Percentiles rank a stretch among this genome's conserved stretches.
These are phyloP conservation scores for Melanerpes aurifrons DNA, from an alignment of 2,113 vertebrate genomes.

Conservation along the genomic window DNA sequence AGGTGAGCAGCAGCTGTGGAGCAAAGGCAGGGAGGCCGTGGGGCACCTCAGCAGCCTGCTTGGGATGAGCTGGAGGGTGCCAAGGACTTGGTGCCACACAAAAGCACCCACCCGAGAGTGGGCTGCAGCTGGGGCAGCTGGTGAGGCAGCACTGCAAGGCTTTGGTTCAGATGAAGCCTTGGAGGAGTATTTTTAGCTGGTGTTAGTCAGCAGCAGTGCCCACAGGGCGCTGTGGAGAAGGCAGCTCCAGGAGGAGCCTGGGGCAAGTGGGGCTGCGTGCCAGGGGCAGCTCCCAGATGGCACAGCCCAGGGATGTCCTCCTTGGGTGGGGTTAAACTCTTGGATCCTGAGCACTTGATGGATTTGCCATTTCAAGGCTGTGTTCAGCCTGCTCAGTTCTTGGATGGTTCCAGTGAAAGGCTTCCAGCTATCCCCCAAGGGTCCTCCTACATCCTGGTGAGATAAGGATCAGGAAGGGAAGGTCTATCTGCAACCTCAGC, in stretches of 20 bases:
- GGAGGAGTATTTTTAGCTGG: not conserved
- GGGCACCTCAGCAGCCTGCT: not conserved
- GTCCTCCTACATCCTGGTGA: conserved; percentile 70
- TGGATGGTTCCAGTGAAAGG: conserved; percentile 36
- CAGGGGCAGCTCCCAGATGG: rapidly evolving
- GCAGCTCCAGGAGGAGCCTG: not conserved
- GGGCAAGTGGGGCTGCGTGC: not conserved
- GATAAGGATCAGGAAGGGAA: conserved; percentile 70
- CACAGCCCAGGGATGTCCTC: rapidly evolving
- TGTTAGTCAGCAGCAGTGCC: not conserved
- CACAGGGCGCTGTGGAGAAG: not conserved
- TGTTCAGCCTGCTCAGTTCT: not conserved
- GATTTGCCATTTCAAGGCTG: conserved; percentile 38
- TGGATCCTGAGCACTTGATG: not conserved
- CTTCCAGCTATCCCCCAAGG: conserved; percentile 35
- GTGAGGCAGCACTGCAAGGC: not conserved
- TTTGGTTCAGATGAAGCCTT: not conserved
- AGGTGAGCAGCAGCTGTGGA: not conserved
- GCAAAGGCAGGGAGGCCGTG: not conserved
- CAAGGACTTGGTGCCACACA: not conserved
- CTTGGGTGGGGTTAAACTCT: not conserved
- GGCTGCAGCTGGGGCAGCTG: not conserved
- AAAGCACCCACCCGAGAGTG: not conserved
- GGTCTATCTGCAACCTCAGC: conserved; percentile 37
- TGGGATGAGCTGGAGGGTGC: not conserved